These are phyloP conservation scores for Hirtodrosophila alboralis DNA, from an alignment of 2,888 invertebrate genomes.

Conservation along the genomic window DNA sequence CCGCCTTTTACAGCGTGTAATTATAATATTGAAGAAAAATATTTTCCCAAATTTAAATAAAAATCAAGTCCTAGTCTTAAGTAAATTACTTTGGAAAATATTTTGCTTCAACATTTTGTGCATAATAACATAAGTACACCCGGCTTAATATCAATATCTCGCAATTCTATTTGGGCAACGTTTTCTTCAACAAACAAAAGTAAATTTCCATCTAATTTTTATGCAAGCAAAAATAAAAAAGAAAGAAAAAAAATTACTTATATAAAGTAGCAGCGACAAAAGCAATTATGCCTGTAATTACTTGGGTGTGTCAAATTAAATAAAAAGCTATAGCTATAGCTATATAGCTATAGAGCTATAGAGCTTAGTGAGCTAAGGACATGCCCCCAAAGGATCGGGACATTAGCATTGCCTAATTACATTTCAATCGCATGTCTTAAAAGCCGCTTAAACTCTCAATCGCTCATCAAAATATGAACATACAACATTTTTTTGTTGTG, in stretches of 20 bases:
- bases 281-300: conserved; percentile 56
- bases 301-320: conserved; percentile 46
- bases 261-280: conserved; percentile 21
- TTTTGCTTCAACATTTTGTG: conserved; percentile 12
- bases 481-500: conserved; percentile 4
- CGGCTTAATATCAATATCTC: conserved; percentile 43
- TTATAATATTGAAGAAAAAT: no score
- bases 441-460: conserved; percentile 64
- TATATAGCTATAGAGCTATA: conserved; percentile 8
- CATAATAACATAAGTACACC: conserved; percentile 31
- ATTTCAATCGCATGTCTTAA: conserved; percentile 77
- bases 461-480: conserved; percentile 48
- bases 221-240: conserved; percentile 34
- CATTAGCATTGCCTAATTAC: conserved; percentile 79
- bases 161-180: conserved; percentile 34
- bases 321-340: conserved; percentile 29
- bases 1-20: no score
- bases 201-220: conserved; percentile 6
- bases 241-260: no score
- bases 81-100: conserved; percentile 6
- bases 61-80: not conserved
- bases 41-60: no score
- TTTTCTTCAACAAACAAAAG: not conserved
- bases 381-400: conserved; percentile 33
- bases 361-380: conserved; percentile 16